phyloP scores from a whole-genome alignment of 2,888 invertebrate species.

The Trilocha varians region DNA sequence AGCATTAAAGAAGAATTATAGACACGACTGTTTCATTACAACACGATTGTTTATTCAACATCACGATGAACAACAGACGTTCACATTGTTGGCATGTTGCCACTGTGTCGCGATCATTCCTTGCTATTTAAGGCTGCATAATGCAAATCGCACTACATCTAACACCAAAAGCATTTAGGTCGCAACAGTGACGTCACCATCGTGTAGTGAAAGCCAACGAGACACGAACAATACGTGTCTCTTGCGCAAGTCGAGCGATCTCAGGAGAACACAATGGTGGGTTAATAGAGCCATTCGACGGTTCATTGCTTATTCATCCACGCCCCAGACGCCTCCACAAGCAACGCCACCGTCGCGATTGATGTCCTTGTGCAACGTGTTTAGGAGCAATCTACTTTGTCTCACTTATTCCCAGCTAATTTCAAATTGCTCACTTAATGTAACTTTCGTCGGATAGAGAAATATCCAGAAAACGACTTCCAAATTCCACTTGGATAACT shows the following conservation, averaged over 20 bases:
- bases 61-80: slow-evolving; percentile 28
- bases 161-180: slow-evolving; percentile 54
- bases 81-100: slow-evolving; percentile 28
- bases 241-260: slow-evolving; percentile 64
- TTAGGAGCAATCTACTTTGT: neutral
- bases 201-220: slow-evolving; percentile 51
- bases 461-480: too few species aligned
- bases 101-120: slow-evolving; percentile 32
- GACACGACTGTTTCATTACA: slow-evolving; percentile 7
- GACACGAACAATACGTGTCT: slow-evolving; percentile 62
- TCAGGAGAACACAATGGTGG: slow-evolving; percentile 62
- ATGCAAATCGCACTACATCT: slow-evolving; percentile 56
- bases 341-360: slow-evolving; percentile 46
- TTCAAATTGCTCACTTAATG: too few species aligned
- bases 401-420: too few species aligned
- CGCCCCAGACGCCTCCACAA: slow-evolving; percentile 65
- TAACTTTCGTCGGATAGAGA: too few species aligned
- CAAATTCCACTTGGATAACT: too few species aligned
- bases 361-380: slow-evolving; percentile 45
- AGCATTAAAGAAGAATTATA: neutral
- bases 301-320: slow-evolving; percentile 72
- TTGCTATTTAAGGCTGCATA: slow-evolving; percentile 38
- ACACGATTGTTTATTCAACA: neutral
- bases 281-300: slow-evolving; percentile 70
- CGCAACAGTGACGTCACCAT: slow-evolving; percentile 52